Conservation (phyloP, 92 coral and sea anemone genomes). For the Muricea muricata region DNA sequence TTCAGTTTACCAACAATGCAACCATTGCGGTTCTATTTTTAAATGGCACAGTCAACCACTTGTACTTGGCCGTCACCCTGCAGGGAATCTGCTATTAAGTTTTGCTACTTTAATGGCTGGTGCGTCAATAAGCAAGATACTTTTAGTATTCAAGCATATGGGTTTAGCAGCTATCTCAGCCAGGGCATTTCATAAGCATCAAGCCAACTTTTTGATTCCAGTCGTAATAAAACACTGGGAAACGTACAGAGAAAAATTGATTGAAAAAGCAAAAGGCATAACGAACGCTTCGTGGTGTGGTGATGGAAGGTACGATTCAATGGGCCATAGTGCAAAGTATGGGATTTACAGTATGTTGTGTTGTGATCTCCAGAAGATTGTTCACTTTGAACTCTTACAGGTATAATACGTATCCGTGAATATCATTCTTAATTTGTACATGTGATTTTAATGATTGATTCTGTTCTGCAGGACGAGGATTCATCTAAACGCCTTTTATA, state of each 20-base stretch:
- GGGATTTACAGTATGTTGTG: constrained; percentile 54
- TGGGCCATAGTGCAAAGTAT: constrained; percentile 62
- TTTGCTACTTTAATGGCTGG: not conserved
- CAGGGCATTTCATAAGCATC: not conserved
- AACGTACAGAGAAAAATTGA: not conserved
- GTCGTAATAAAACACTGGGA: not conserved
- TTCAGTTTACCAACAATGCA: not conserved
- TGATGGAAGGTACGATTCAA: constrained; percentile 48
- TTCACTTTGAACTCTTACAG: constrained; percentile 57
- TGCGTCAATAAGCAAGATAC: too few species aligned
- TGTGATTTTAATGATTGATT: too few species aligned
- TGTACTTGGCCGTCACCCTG: not conserved
- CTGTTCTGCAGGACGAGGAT: not conserved
- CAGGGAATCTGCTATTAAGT: not conserved
- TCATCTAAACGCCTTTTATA: not conserved
- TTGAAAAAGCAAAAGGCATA: not conserved
- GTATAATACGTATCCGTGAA: not conserved
- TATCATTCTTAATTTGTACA: too few species aligned
- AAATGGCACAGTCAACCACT: not conserved
- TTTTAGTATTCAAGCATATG: not conserved
- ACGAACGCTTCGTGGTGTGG: constrained; percentile 46
- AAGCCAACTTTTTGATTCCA: not conserved
- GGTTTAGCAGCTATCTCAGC: not conserved
- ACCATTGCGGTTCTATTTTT: not conserved
- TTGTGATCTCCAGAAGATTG: constrained; percentile 33